Conservation (phyloP, 2,113 vertebrate genomes). For the Ageneiosus marmoratus region DNA sequence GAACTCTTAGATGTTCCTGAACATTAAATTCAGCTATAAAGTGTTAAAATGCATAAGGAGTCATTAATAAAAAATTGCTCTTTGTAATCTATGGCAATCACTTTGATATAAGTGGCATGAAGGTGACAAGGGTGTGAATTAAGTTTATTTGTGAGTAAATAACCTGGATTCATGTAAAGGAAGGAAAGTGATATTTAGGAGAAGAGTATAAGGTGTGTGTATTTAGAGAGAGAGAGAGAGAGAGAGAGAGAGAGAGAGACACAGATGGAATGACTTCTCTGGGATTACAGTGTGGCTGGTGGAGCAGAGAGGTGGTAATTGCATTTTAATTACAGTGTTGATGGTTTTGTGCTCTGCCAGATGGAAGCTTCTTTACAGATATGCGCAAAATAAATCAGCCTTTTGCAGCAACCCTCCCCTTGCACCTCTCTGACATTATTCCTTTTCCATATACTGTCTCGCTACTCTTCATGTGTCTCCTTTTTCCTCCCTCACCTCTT, state of each 20-base stretch:
- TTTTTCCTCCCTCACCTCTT: conserved; percentile 25
- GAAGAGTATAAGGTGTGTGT: conserved; percentile 13
- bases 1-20: not conserved
- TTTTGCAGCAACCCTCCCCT: conserved; percentile 63
- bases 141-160: not conserved
- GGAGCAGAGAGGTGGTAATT: conserved; percentile 89
- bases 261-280: conserved; percentile 93
- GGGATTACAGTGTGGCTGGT: conserved; percentile 83
- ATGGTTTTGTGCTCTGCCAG: conserved; percentile 91
- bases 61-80: no score
- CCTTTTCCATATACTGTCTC: conserved; percentile 14
- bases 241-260: conserved; percentile 63
- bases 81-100: not conserved
- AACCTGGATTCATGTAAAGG: conserved; percentile 8
- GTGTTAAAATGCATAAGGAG: not conserved
- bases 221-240: conserved; percentile 51
- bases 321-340: conserved; percentile 99
- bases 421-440: conserved; percentile 43
- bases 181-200: not conserved
- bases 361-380: conserved; percentile 93
- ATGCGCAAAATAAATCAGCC: conserved; percentile 84
- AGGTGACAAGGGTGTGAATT: not conserved
- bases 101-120: not conserved
- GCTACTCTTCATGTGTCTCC: conserved; percentile 1
- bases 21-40: not conserved